Evolutionary conservation across 2,888 invertebrate genomes (phyloP), one percentile per base, ranked within the genome.

Genomic region (Petrolisthes cinctipes): DNA sequence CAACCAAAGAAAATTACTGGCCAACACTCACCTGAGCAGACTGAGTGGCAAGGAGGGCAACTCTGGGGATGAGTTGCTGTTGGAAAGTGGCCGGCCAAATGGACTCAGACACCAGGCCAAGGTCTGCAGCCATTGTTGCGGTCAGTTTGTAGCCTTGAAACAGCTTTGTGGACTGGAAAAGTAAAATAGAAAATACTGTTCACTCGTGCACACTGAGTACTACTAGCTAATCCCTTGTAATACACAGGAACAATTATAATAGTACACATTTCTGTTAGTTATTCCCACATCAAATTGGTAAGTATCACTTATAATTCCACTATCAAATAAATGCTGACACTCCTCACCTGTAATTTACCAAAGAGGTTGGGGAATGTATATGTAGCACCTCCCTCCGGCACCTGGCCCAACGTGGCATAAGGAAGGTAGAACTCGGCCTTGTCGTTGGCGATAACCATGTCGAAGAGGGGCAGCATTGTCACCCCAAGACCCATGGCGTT

Each of bases 371-470:
- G 95, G 68, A 95, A 93, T 4, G 95, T 94, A 89, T 96, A 94
- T 4, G 95, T 94, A 57, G 95, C 95, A 78, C 95, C 95, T 4
- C 96, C 97, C 92, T 97, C 97, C n/a, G 95, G 95, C 71, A 95
- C 94, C 91, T 96, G 95, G 5, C 95, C 95, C 76, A 95, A 93
- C 89, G 94, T 94, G 4, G 94, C 94, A 91, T 95, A 95, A 5
- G 95, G 95, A 17, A 96, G 94, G 92, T 95, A 95, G 93, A 98
- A 98, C 6, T 95, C 95, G 76, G 97, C 96, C 91, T 95, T 95
- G 92, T 98, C 97, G 91, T 96, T 96, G 14, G 97, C 97, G 92
- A 97, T 95, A 3, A 97, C 95, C 92, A 97, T 94, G 93, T 98
- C 98, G 92, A 97, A 96, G 78, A 97, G 94, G 3, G 97, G 97